phyloP scores from a whole-genome alignment of 1,140 invertebrate genomes.

The Cotesia vestalis region DNA sequence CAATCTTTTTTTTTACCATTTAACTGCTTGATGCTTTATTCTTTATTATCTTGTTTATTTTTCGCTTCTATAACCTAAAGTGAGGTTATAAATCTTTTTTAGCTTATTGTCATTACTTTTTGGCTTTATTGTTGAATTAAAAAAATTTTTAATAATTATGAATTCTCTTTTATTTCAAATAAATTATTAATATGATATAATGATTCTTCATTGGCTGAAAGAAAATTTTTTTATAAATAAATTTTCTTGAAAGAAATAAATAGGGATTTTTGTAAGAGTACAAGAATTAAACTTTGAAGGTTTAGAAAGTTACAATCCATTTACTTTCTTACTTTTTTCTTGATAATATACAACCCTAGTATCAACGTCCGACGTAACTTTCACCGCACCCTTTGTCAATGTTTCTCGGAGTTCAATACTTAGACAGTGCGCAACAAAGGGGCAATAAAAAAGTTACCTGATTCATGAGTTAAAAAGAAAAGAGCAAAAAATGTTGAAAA shows the following conservation, averaged over 20 bases:
- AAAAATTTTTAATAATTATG: too few species aligned
- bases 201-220: too few species aligned
- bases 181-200: too few species aligned
- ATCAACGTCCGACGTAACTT: slow-evolving; percentile 46
- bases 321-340: slow-evolving; percentile 3
- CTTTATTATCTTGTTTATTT: slow-evolving; percentile 1
- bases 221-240: too few species aligned
- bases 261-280: too few species aligned
- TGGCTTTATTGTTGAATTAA: not conserved
- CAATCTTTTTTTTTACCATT: slow-evolving; percentile 3
- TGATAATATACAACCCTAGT: slow-evolving; percentile 21
- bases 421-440: not conserved
- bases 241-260: not conserved
- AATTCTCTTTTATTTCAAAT: too few species aligned
- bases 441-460: slow-evolving; percentile 53
- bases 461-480: slow-evolving; percentile 35
- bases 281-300: not conserved
- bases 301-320: slow-evolving; percentile 7
- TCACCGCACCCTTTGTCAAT: slow-evolving; percentile 58
- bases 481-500: slow-evolving; percentile 31
- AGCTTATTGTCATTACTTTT: not conserved
- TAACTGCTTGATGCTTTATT: not conserved
- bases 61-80: not conserved
- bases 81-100: slow-evolving; percentile 3
- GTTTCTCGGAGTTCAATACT: slow-evolving; percentile 15